Evolutionary conservation across 1,140 invertebrate genomes (phyloP).

Genomic region (Diuraphis noxia): DNA sequence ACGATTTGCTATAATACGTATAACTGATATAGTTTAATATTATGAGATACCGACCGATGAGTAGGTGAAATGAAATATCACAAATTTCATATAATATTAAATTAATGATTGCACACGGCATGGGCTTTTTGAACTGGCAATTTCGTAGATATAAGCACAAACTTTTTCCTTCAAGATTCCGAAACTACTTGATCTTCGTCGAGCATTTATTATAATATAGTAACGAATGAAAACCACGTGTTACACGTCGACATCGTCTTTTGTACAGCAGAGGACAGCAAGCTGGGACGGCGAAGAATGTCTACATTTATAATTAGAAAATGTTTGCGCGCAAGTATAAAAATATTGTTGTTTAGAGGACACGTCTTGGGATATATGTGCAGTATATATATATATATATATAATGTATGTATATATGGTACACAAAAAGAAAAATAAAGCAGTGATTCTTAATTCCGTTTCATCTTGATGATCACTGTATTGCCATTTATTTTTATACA

Average conservation of each 20-base stretch:
- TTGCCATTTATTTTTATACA: background rate
- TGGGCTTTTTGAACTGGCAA: too few relatives aligned
- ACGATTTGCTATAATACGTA: background rate
- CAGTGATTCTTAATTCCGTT: background rate
- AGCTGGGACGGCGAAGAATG: background rate
- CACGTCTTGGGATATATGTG: background rate
- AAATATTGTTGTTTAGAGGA: constrained; percentile 1
- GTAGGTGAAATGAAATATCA: background rate
- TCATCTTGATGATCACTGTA: background rate
- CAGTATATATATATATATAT: too few relatives aligned
- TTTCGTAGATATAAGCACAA: background rate
- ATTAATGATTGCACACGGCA: background rate
- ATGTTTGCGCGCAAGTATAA: background rate
- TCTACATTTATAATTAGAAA: constrained; percentile 20
- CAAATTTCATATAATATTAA: background rate
- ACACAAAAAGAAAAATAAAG: background rate
- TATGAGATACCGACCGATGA: background rate
- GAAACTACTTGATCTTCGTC: background rate
- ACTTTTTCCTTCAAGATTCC: background rate
- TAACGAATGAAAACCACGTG: background rate
- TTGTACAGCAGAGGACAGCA: background rate
- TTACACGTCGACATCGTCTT: background rate
- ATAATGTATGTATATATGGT: background rate
- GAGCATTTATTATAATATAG: background rate
- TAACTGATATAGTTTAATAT: background rate